Evolutionary conservation across 1,140 invertebrate genomes (phyloP).

Genomic region (Pseudobourletiella spinata): DNA sequence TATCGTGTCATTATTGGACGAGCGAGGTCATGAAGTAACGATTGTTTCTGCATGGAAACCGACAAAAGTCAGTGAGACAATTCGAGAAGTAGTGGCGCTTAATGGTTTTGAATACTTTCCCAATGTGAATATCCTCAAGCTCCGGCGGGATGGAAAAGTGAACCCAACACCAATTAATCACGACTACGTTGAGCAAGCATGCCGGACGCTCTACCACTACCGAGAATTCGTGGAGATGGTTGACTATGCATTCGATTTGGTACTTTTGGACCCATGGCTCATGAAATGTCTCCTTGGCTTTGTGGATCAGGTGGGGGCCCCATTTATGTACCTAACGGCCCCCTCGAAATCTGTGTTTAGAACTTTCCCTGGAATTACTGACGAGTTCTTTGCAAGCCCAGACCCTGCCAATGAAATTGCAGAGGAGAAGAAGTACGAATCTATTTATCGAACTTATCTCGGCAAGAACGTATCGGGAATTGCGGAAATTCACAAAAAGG

Average conservation of each 20-base stretch:
- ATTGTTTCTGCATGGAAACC: not conserved
- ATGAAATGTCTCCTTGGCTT: not conserved
- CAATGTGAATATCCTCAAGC: not conserved
- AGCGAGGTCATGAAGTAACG: not conserved
- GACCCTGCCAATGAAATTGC: no score
- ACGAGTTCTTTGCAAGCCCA: no score
- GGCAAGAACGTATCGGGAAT: no score
- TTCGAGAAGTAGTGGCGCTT: not conserved
- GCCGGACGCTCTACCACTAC: not conserved
- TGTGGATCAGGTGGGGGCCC: not conserved
- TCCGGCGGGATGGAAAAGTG: not conserved
- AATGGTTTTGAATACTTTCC: not conserved
- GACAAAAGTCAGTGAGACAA: not conserved
- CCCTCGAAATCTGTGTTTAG: no score
- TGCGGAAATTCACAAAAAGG: no score
- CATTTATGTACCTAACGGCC: no score
- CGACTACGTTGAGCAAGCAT: not conserved
- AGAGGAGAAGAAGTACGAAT: no score
- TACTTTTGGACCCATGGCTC: not conserved
- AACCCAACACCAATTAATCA: not conserved
- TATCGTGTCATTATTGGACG: not conserved
- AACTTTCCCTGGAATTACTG: no score
- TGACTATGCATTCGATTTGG: not conserved
- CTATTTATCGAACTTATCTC: no score
- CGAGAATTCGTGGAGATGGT: not conserved